Evolutionary conservation across 2,888 invertebrate genomes (phyloP).

Genomic region (Euplagia quadripunctaria): DNA sequence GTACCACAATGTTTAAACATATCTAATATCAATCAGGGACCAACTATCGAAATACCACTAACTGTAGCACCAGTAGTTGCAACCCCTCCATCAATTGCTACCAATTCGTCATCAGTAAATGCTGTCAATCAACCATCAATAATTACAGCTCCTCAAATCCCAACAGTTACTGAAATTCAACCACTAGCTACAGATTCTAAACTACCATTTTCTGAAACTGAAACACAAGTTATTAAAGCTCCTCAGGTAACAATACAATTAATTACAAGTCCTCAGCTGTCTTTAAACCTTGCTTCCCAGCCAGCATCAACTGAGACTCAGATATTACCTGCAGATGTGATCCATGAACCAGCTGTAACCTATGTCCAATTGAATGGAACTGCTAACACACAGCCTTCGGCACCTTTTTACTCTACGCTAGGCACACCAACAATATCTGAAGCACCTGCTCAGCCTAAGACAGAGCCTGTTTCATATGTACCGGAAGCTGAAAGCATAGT

Average conservation of each 20-base stretch:
- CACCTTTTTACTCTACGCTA: not conserved
- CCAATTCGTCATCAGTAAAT: not conserved
- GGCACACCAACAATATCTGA: not conserved
- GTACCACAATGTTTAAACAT: not conserved
- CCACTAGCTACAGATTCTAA: not conserved
- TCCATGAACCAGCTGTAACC: too few species aligned
- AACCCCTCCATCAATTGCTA: not conserved
- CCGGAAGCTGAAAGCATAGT: conserved; percentile 4
- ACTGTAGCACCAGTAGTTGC: not conserved
- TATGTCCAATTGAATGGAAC: not conserved
- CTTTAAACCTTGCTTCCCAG: not conserved
- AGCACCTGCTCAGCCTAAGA: not conserved
- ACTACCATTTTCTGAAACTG: not conserved
- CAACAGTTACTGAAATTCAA: not conserved
- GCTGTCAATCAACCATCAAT: not conserved
- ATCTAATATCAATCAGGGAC: not conserved
- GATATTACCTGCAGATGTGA: not conserved
- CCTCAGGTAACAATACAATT: not conserved
- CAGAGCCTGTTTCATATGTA: not conserved
- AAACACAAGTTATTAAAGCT: not conserved
- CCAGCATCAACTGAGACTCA: not conserved
- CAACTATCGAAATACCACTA: not conserved
- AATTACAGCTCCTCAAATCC: not conserved
- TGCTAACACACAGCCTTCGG: not conserved
- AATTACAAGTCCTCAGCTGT: not conserved